Conservation (phyloP, 2,797 vertebrate species). For the Gadopsis bispinosus region DNA sequence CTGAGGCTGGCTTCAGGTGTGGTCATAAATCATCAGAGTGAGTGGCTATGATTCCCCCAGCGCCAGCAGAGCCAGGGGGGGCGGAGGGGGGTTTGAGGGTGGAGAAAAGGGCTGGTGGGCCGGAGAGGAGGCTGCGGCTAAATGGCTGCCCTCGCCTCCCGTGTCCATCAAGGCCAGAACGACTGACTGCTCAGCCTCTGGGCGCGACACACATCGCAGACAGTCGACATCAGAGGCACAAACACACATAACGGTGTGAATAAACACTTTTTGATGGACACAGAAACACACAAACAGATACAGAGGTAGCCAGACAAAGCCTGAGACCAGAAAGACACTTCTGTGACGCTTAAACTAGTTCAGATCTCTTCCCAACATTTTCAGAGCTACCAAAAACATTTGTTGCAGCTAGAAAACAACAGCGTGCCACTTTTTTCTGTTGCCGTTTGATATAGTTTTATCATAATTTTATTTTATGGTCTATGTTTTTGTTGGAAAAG, state of each 20-base stretch:
- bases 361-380: background rate
- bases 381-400: background rate
- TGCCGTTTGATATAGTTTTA: background rate
- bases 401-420: background rate
- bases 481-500: background rate
- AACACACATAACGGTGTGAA: background rate
- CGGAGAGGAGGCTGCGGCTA: constrained; percentile 49
- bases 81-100: background rate
- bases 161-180: constrained; percentile 69
- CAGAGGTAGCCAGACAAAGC: background rate
- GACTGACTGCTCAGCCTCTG: constrained; percentile 40
- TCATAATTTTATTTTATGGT: background rate
- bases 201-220: constrained; percentile 29
- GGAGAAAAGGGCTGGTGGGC: constrained; percentile 20
- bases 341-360: background rate
- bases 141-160: constrained; percentile 60
- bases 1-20: constrained; percentile 63
- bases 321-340: background rate
- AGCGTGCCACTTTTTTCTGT: background rate
- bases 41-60: constrained; percentile 69
- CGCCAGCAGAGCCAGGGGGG: constrained; percentile 10
- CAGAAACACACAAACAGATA: background rate
- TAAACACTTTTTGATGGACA: background rate
- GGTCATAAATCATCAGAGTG: constrained; percentile 81
- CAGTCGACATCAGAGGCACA: background rate